Conservation (phyloP, 2,888 invertebrate genomes). For the Latrodectus elegans region DNA sequence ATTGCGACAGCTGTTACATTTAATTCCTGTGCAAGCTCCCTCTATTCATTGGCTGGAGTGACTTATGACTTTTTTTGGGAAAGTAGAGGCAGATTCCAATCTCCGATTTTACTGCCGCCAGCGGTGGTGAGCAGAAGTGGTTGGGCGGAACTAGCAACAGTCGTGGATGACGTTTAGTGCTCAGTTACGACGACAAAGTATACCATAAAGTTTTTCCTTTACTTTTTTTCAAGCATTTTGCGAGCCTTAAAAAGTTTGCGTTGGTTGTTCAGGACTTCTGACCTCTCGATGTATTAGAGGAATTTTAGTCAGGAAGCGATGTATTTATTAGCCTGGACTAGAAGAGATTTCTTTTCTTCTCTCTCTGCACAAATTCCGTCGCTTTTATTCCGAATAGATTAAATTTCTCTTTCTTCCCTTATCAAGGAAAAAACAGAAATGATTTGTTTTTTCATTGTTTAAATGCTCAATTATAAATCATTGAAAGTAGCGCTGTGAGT, state of each 20-base stretch:
- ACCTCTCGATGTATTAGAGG: constrained; percentile 10
- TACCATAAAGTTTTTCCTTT: constrained; percentile 52
- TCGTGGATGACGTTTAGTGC: constrained; percentile 63
- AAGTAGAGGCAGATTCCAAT: constrained; percentile 59
- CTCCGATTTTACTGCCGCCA: constrained; percentile 60
- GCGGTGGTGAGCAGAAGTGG: constrained; percentile 45
- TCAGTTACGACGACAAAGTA: constrained; percentile 63
- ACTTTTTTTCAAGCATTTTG: constrained; percentile 47
- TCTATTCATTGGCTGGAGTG: constrained; percentile 65
- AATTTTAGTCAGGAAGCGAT: constrained; percentile 20
- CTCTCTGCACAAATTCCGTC: neutral
- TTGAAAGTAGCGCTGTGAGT: too few relatives aligned
- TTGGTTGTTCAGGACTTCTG: neutral
- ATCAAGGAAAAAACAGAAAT: too few relatives aligned
- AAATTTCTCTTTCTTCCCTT: too few relatives aligned
- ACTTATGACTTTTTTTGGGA: constrained; percentile 63
- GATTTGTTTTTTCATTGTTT: too few relatives aligned
- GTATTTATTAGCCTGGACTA: constrained; percentile 32
- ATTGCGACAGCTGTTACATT: constrained; percentile 66
- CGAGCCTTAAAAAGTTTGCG: constrained; percentile 40
- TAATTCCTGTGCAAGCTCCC: constrained; percentile 60
- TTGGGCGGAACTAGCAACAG: constrained; percentile 48
- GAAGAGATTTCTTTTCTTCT: neutral
- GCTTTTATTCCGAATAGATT: too few relatives aligned
- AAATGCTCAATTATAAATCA: too few relatives aligned